Percentiles rank a stretch among this genome's conserved stretches.
These are phyloP conservation scores for Canis aureus DNA, from an alignment of 2,113 vertebrate species.

Conservation along the genomic window DNA sequence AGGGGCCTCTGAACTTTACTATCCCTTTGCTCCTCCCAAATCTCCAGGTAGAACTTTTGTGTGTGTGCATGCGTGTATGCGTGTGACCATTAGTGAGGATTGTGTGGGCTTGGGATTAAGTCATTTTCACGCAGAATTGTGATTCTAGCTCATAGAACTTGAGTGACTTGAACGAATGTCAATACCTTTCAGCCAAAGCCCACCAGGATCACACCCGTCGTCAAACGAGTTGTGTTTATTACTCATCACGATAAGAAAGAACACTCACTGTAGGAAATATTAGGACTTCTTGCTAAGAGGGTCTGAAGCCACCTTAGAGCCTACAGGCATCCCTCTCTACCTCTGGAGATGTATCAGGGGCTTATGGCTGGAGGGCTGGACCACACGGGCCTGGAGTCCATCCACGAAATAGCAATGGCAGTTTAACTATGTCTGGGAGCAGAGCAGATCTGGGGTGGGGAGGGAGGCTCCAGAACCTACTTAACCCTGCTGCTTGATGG, in stretches of 20 bases:
- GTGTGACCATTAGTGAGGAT: not conserved
- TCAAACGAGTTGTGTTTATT: not conserved
- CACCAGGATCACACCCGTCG: not conserved
- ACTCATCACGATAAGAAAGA: not conserved
- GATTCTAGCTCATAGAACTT: not conserved
- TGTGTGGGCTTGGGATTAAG: not conserved
- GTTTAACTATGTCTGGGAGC: not conserved
- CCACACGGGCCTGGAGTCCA: not conserved
- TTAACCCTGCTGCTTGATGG: not conserved
- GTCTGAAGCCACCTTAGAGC: not conserved
- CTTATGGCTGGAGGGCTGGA: not conserved
- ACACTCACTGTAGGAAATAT: not conserved
- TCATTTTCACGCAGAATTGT: constrained; percentile 16
- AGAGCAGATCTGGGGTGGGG: not conserved
- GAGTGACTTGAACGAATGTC: not conserved
- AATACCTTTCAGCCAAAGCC: not conserved
- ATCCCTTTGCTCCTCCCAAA: not conserved
- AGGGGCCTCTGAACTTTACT: not conserved
- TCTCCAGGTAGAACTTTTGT: not conserved
- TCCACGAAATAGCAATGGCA: not conserved
- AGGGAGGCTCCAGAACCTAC: not conserved
- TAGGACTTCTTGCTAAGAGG: not conserved
- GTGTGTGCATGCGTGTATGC: not conserved
- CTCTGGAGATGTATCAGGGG: not conserved
- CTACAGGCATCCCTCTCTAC: not conserved